Base-by-base conservation (phyloP, 2,888 invertebrate species). In the Tenodera sinensis region DNA sequence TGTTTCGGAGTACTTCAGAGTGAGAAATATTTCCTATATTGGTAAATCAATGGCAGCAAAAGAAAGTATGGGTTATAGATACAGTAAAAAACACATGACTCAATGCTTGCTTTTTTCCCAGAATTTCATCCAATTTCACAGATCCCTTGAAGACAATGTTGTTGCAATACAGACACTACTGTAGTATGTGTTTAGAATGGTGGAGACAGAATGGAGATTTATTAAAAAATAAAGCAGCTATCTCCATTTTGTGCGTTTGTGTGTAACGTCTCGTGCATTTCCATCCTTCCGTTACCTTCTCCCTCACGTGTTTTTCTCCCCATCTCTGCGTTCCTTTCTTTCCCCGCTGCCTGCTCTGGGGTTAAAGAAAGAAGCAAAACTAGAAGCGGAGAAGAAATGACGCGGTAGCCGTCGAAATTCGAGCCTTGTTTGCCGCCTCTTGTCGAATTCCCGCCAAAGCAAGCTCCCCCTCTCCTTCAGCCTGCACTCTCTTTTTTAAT, bases 401-500 rank as follows among this genome's bases (percentile, higher is more conserved):
- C 27, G 87, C 28, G 82, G 83, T 87, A 47, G 88, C 88, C 15
- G 83, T 83, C 14, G 88, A 88, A 88, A 88, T 54, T 83, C 47
- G 88, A 88, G 88, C 34, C 87, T 28, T 34, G 83, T 42, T 42
- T 34, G 83, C 83, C 88, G 42, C 88, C n/a, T 83, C n/a, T 83
- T 47, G 42, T 42, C 81, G 28, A 42, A 8, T 28, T 12, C 83
- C 28, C 83, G 83, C 83, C 83, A 34, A 28, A 71, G 54, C 54
- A 71, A 71, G 54, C 84, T 34, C n/a, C 84, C 83, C 83, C 83
- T 30, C 83, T 30, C 83, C 83, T 84, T 34, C 34, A 28, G 84
- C 84, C 84, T 54, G 54, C 30, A 71, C 71, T 54, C 30, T 85
- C 87, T 87, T 87, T 89, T 89, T 83, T 89, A 87, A 89, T 89